Percentiles rank a stretch among this genome's conserved stretches.
phyloP scores from a whole-genome alignment of 2,797 vertebrate species.

The Dendrocincla tyrannina region DNA sequence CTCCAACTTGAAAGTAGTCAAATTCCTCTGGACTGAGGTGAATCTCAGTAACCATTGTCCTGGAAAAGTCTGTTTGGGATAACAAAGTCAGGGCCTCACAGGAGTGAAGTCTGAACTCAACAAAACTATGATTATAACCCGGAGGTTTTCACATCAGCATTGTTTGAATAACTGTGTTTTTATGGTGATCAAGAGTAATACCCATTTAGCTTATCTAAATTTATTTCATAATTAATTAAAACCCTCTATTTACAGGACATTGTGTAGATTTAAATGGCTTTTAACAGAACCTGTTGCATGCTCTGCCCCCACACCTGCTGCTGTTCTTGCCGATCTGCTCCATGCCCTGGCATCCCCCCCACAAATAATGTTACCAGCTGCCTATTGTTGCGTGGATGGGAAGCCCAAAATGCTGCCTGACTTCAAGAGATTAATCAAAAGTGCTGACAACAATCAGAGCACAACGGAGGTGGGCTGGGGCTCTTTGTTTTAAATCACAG shows the following conservation, averaged over 20 bases:
- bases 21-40: slow-evolving; percentile 89
- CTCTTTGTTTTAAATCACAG: neutral
- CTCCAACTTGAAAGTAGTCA: slow-evolving; percentile 87
- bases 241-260: neutral
- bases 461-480: neutral
- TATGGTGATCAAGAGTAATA: neutral
- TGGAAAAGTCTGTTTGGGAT: slow-evolving; percentile 79
- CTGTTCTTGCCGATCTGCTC: neutral
- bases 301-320: neutral
- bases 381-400: neutral
- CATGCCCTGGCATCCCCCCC: neutral
- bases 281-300: neutral
- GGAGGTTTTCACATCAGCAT: neutral
- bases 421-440: neutral
- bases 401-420: neutral
- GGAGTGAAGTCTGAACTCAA: neutral
- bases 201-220: neutral
- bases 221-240: neutral
- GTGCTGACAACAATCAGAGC: neutral
- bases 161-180: neutral
- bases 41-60: slow-evolving; percentile 85
- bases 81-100: neutral
- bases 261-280: neutral
- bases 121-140: neutral
- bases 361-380: neutral